Conservation (phyloP, 2,113 vertebrate genomes). For the Pundamilia nyererei region DNA sequence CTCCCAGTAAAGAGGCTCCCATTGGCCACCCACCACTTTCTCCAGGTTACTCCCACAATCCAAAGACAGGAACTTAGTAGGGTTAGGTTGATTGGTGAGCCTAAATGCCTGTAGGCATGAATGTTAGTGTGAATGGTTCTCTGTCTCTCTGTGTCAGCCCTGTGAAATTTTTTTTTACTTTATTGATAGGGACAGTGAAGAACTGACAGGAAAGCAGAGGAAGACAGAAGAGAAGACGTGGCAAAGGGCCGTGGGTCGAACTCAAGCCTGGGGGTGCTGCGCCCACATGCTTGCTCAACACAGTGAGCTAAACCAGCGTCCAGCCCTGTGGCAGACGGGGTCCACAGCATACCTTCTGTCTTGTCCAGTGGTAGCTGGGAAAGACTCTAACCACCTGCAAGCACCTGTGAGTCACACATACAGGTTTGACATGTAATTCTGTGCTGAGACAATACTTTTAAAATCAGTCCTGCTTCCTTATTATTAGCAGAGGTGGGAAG, state of each 20-base stretch:
- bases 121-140: background rate
- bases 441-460: background rate
- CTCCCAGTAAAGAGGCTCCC: background rate
- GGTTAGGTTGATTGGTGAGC: background rate
- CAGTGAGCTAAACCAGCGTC: too few relatives aligned
- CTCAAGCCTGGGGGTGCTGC: too few relatives aligned
- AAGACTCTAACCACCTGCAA: background rate
- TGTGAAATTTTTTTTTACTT: background rate
- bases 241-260: too few relatives aligned
- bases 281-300: too few relatives aligned
- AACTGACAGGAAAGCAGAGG: background rate
- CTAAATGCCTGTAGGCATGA: rapidly evolving
- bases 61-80: background rate
- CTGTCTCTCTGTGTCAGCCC: background rate
- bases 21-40: background rate
- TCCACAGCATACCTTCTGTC: rapidly evolving
- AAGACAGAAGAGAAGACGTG: background rate
- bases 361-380: background rate
- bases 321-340: background rate
- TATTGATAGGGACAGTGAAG: background rate
- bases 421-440: background rate
- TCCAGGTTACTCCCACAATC: background rate
- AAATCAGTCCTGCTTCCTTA: background rate
- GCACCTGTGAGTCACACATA: background rate
- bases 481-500: background rate